Evolutionary conservation across 2,113 vertebrate genomes (phyloP).

Genomic region (Oplegnathus fasciatus): DNA sequence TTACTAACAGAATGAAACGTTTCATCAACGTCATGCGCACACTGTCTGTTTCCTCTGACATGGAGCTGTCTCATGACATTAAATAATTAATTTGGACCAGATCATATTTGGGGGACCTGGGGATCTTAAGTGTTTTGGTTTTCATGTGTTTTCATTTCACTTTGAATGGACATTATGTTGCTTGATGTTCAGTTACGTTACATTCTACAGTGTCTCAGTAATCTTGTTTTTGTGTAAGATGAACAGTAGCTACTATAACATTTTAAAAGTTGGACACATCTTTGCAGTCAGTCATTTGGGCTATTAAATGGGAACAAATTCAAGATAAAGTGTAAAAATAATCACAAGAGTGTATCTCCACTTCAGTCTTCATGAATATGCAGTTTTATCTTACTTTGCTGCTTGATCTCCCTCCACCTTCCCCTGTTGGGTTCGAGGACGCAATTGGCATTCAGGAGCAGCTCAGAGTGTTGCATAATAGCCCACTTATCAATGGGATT

Average conservation of each 20-base stretch:
- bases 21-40: not conserved
- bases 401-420: not conserved
- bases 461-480: constrained; percentile 57
- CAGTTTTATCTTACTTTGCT: constrained; percentile 7
- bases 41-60: not conserved
- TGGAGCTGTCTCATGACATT: not conserved
- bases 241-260: not conserved
- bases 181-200: too few relatives aligned
- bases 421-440: not conserved
- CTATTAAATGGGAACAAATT: not conserved
- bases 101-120: not conserved
- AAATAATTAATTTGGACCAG: too few relatives aligned
- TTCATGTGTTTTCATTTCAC: not conserved
- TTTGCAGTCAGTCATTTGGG: not conserved
- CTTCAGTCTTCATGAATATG: not conserved
- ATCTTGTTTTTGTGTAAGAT: not conserved
- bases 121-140: not conserved
- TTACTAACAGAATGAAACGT: not conserved
- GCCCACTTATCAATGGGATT: constrained; percentile 43
- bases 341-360: not conserved
- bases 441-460: constrained; percentile 43
- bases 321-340: not conserved
- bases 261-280: not conserved
- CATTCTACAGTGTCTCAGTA: not conserved
- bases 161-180: not conserved